phyloP scores from a whole-genome alignment of 2,888 invertebrate genomes.

The Drosophila merina region DNA sequence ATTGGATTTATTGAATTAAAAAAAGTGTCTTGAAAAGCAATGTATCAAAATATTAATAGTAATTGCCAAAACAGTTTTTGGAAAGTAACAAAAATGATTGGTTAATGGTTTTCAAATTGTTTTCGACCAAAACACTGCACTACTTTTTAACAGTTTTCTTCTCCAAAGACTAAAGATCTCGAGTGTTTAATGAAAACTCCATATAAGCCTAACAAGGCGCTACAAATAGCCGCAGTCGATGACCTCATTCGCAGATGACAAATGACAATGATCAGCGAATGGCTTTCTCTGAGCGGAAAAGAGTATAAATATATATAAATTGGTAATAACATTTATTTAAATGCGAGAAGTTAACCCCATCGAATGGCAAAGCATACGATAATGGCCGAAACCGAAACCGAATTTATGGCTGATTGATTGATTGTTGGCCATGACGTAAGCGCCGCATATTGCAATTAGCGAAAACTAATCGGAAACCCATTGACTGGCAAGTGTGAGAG shows the following conservation, averaged over 20 bases:
- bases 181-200: slow-evolving; percentile 32
- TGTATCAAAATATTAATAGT: slow-evolving; percentile 4
- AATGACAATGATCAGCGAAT: slow-evolving; percentile 26
- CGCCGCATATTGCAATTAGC: slow-evolving; percentile 33
- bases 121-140: slow-evolving; percentile 5
- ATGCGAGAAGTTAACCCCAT: slow-evolving; percentile 26
- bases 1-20: slow-evolving; percentile 28
- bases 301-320: slow-evolving; percentile 34
- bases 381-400: not conserved
- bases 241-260: slow-evolving; percentile 47
- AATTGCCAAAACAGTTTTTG: not conserved
- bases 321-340: slow-evolving; percentile 40
- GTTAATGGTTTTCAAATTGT: not conserved
- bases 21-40: not conserved
- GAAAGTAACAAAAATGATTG: not conserved
- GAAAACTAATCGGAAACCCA: slow-evolving; percentile 49
- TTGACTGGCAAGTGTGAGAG: slow-evolving; percentile 44
- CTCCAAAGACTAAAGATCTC: slow-evolving; percentile 20
- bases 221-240: slow-evolving; percentile 42
- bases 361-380: slow-evolving; percentile 14
- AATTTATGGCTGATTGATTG: slow-evolving; percentile 12
- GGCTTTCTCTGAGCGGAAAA: slow-evolving; percentile 37
- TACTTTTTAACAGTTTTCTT: slow-evolving; percentile 25
- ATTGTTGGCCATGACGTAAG: slow-evolving; percentile 27
- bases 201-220: slow-evolving; percentile 37